These are phyloP conservation scores for Ceraclea dissimilis DNA, from an alignment of 2,888 invertebrate genomes.

Conservation along the genomic window DNA sequence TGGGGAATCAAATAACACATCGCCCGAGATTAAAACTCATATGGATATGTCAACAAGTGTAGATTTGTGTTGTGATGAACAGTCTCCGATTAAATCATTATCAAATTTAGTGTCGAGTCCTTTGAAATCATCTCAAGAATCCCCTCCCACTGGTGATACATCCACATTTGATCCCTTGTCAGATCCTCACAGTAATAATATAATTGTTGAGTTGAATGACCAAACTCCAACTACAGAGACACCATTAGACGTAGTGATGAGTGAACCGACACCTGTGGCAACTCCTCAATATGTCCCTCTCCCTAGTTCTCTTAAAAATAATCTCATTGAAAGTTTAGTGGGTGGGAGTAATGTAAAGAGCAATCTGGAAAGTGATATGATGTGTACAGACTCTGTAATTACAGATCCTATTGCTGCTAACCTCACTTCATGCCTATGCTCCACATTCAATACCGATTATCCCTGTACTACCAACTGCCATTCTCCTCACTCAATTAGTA, in stretches of 20 bases:
- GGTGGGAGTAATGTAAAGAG: constrained; percentile 11
- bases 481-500: constrained; percentile 7
- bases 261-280: constrained; percentile 14
- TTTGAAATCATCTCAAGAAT: constrained; percentile 33
- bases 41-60: constrained; percentile 32
- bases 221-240: neutral
- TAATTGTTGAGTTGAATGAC: constrained; percentile 5
- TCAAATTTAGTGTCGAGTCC: constrained; percentile 57
- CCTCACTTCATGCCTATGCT: constrained; percentile 39
- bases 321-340: constrained; percentile 22
- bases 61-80: constrained; percentile 32
- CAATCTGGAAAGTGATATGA: constrained; percentile 6
- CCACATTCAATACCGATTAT: constrained; percentile 30
- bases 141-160: constrained; percentile 30
- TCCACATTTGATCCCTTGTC: constrained; percentile 16
- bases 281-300: constrained; percentile 22
- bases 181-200: neutral
- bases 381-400: constrained; percentile 12
- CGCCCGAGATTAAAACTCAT: constrained; percentile 32
- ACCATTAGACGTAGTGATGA: neutral
- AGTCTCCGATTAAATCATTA: constrained; percentile 55
- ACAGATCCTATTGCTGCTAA: constrained; percentile 40
- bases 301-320: constrained; percentile 24
- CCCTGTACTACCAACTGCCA: constrained; percentile 21
- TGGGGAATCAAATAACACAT: constrained; percentile 16